Base-by-base conservation (phyloP, 2,113 vertebrate genomes). In the Fregetta grallaria region DNA sequence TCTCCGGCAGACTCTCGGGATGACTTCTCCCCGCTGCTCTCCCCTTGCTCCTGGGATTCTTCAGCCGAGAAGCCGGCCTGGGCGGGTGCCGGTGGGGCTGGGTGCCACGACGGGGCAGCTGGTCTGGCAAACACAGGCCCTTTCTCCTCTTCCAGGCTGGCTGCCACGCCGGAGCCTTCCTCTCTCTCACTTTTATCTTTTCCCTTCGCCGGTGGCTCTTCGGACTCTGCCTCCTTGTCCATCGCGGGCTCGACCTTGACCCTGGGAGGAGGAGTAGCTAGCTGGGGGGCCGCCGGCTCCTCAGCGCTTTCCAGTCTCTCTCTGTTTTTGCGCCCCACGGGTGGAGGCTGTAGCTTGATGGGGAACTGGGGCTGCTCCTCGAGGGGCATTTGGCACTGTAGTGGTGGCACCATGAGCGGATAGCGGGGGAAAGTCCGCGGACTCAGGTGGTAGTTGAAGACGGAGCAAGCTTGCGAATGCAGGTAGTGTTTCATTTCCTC, bases 401-500 rank as follows among this genome's bases (percentile, higher is more conserved):
- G 92, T 0, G 98, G 98, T 0, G 98, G 98, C 6, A 98, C 91
- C 97, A 98, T 65, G 17, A 98, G 97, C 6, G 98, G 98, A 23
- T 98, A 98, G 3, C 98, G 98, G 6, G 98, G 98, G 61, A 98
- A 98, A 72, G 98, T 98, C 97, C 98, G 83, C 3, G 98, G 98
- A 49, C 98, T 98, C 84, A 98, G 98, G 63, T 98, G 98, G 77
- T 98, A 98, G 77, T 98, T 98, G 93, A 98, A 98, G 11, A 98
- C 98, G 1, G 98, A 98, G 84, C 98, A 98, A 22, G 98, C 98
- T 40, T 98, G 98, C 0, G 98, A 98, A 15, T 98, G 98, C 88
- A 98, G 97, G 97, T 98, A 98, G 83, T 98, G 98, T 97, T 98
- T 98, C 98, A 98, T 98, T n/a, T 98, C 98, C 86, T 98, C 98